Evolutionary conservation across 2,888 invertebrate species (phyloP).

Genomic region (Arge pagana): DNA sequence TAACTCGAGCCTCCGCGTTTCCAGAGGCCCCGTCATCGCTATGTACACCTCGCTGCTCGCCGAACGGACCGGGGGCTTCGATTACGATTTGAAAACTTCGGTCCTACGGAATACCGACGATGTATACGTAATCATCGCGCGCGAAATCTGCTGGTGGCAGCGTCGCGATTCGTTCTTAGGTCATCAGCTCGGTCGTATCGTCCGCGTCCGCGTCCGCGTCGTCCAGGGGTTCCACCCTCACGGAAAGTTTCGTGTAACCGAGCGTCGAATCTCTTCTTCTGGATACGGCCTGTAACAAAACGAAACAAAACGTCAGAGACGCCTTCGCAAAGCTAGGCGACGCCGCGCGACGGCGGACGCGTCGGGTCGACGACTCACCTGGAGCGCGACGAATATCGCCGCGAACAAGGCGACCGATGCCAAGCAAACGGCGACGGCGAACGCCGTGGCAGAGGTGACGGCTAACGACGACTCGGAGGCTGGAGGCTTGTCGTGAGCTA

Average conservation of each 20-base stretch:
- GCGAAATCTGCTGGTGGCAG: conserved; percentile 1
- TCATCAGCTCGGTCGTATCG: conserved; percentile 53
- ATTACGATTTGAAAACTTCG: no score
- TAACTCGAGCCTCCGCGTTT: no score
- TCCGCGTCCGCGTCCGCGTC: conserved; percentile 49
- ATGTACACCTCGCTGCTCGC: conserved; percentile 1
- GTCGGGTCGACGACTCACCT: conserved; percentile 61
- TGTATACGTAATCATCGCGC: no score
- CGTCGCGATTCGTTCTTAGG: conserved; percentile 36
- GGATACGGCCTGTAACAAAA: conserved; percentile 43
- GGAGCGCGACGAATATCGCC: conserved; percentile 72
- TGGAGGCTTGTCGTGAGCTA: no score
- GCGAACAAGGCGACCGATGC: conserved; percentile 73
- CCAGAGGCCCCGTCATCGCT: conserved; percentile 7
- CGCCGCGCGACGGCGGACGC: neutral
- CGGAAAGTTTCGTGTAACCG: conserved; percentile 52
- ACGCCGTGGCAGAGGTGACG: conserved; percentile 69
- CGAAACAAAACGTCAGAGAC: neutral
- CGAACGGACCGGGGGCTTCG: conserved; percentile 2
- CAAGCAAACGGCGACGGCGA: conserved; percentile 70
- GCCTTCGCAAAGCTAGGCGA: neutral
- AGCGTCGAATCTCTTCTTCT: conserved; percentile 46
- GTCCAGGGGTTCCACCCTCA: conserved; percentile 50
- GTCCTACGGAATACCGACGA: no score
- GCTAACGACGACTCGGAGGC: no score